Percentiles rank a stretch among this genome's conserved stretches.
Conservation (phyloP, 2,888 invertebrate genomes). For the Brachynemurus nebulosus region DNA sequence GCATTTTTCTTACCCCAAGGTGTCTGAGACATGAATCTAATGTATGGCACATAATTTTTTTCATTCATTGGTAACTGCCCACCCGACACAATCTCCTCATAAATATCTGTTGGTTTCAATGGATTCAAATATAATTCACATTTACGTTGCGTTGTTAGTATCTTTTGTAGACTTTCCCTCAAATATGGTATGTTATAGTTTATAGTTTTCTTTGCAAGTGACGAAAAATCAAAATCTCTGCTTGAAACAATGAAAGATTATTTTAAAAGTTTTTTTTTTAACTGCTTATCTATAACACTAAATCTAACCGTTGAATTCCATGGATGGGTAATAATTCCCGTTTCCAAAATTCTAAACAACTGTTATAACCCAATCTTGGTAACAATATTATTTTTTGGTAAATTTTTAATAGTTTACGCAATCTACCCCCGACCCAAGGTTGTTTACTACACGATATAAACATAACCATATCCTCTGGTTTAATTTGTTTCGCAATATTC, state of each 20-base stretch:
- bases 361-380: conserved; percentile 28
- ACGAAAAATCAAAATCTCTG: conserved; percentile 20
- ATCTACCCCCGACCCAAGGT: conserved; percentile 36
- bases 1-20: neutral
- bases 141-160: conserved; percentile 16
- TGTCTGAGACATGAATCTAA: neutral
- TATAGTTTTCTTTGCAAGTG: conserved; percentile 26
- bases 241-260: too few species aligned
- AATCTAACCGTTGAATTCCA: conserved; percentile 14
- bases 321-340: conserved; percentile 22
- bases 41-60: neutral
- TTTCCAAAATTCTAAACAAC: conserved; percentile 26
- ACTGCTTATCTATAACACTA: too few species aligned
- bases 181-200: conserved; percentile 30
- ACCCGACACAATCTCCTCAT: neutral
- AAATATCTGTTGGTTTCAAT: conserved; percentile 21
- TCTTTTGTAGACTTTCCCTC: conserved; percentile 21
- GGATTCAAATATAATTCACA: conserved; percentile 22
- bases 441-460: conserved; percentile 37
- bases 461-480: conserved; percentile 40
- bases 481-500: conserved; percentile 26
- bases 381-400: conserved; percentile 28
- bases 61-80: neutral
- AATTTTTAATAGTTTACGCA: conserved; percentile 21
- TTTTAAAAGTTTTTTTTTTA: too few species aligned